Percentiles rank a stretch among this genome's conserved stretches.
These are phyloP conservation scores for Engraulis encrasicolus DNA, from an alignment of 2,113 vertebrate species.

Conservation along the genomic window DNA sequence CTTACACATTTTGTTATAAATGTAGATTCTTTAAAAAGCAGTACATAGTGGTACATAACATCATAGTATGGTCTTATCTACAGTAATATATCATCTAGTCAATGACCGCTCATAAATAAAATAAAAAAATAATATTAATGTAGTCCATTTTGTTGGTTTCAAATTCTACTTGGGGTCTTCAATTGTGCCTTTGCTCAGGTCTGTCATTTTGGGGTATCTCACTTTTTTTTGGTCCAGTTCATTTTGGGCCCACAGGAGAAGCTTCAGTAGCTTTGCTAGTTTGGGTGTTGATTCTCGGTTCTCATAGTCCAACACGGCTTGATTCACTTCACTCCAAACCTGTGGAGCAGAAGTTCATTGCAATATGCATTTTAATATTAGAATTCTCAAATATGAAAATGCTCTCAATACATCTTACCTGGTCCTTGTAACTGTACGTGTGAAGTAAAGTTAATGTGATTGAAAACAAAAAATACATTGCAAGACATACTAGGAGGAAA, in stretches of 20 bases:
- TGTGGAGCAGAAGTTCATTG: conserved; percentile 55
- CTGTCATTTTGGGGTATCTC: conserved; percentile 99
- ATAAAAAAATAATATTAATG: conserved; percentile 52
- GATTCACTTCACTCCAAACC: conserved; percentile 99
- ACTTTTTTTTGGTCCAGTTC: conserved; percentile 99
- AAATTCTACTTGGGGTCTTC: conserved; percentile 93
- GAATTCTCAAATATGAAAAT: too few species aligned
- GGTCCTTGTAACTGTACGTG: too few species aligned
- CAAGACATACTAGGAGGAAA: too few species aligned
- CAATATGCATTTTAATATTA: neutral
- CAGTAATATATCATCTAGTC: conserved; percentile 73
- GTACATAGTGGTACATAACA: conserved; percentile 55
- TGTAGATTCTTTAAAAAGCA: conserved; percentile 61
- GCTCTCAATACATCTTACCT: too few species aligned
- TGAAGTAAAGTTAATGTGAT: too few species aligned
- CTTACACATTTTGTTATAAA: conserved; percentile 59
- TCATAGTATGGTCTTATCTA: conserved; percentile 59
- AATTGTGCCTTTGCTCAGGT: conserved; percentile 95
- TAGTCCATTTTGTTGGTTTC: conserved; percentile 47
- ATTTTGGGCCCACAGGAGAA: conserved; percentile 97
- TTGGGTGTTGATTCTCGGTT: conserved; percentile 96
- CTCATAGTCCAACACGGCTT: conserved; percentile 93
- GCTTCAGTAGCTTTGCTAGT: conserved; percentile 95
- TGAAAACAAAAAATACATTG: too few species aligned
- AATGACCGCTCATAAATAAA: conserved; percentile 77